Evolutionary conservation across 2,888 invertebrate genomes (phyloP), one percentile per base, ranked within the genome.

Genomic region (Sialis fuliginosa): DNA sequence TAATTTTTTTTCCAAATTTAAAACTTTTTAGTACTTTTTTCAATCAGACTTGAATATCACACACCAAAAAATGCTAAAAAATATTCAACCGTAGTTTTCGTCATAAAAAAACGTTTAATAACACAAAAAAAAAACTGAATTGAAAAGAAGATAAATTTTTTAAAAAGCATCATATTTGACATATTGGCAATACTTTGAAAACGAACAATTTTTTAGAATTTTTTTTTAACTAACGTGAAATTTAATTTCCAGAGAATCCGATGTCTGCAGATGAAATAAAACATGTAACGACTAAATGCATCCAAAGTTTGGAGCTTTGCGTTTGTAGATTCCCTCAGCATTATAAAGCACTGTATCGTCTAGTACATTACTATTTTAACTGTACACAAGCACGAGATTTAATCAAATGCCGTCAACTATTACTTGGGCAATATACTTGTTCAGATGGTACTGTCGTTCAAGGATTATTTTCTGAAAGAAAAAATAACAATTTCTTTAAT

Each of bases 291-390:
- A 64, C 72, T 33, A 70, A 72, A 37, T 89, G 89, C 58, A 64
- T 88, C 10, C 72, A 74, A 57, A 89, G 89, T 33, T 65, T 93
- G 52, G 84, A 87, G 64, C 80, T 88, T 57, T 93, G 93, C 58
- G 75, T 88, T 6, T 73, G 77, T 43, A 72, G 93, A 42, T 88
- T 92, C 61, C 81, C 90, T 0, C 87, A 89, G 55, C 91, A 95
- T 64, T 93, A 92, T 62, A 95, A 95, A 66, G 87, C 92, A 0
- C 72, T 91, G 46, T 93, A 91, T 63, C 75, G 92, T 53, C 67
- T 95, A 45, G 83, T 89, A 2, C 80, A 89, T 61, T 81, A 87
- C 57, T 90, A 82, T 62, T 82, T 82, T 59, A 77, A 81, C 55
- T 79, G 78, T 44, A 66, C 68, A 32, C 79, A 78, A 58, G 73